phyloP scores from a whole-genome alignment of 92 coral and sea anemone species.

The Zoanthus sansibaricus region DNA sequence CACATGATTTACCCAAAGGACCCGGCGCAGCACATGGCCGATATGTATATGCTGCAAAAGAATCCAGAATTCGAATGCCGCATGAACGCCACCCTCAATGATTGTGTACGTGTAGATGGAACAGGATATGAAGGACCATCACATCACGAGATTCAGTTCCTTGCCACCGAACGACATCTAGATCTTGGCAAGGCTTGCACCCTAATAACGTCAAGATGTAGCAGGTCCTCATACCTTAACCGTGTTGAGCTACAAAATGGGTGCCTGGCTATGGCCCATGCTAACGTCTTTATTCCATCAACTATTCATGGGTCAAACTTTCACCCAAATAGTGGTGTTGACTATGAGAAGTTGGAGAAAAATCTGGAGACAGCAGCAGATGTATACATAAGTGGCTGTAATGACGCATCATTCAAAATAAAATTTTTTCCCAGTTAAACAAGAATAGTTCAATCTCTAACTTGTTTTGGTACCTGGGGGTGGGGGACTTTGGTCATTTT shows the following conservation, averaged over 20 bases:
- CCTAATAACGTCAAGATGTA: slow-evolving; percentile 51
- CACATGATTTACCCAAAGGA: slow-evolving; percentile 50
- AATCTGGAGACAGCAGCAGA: slow-evolving; percentile 64
- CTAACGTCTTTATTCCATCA: slow-evolving; percentile 45
- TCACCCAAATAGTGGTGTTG: slow-evolving; percentile 45
- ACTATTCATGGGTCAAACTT: slow-evolving; percentile 55
- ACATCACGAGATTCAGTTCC: slow-evolving; percentile 52
- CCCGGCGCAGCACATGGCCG: slow-evolving; percentile 48
- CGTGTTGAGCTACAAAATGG: slow-evolving; percentile 60
- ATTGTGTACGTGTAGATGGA: slow-evolving; percentile 51
- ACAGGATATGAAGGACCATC: slow-evolving; percentile 50
- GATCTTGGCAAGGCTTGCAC: slow-evolving; percentile 48
- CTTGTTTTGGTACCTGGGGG: too few species aligned
- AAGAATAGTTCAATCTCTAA: too few species aligned
- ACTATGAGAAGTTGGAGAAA: slow-evolving; percentile 45
- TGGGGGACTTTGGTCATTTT: too few species aligned
- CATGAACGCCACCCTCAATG: slow-evolving; percentile 14
- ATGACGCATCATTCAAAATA: too few species aligned
- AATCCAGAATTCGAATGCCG: slow-evolving; percentile 37
- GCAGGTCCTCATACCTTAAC: slow-evolving; percentile 51
- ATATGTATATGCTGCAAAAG: slow-evolving; percentile 42
- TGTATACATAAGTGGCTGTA: slow-evolving; percentile 63
- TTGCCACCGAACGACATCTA: slow-evolving; percentile 34
- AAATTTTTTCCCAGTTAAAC: too few species aligned
- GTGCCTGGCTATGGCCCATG: slow-evolving; percentile 54